A percentile compares a stretch with the other conserved stretches of the same genome.
phyloP scores from a whole-genome alignment of 2,797 vertebrate genomes.

The Tokudaia tokunoshimensis region DNA sequence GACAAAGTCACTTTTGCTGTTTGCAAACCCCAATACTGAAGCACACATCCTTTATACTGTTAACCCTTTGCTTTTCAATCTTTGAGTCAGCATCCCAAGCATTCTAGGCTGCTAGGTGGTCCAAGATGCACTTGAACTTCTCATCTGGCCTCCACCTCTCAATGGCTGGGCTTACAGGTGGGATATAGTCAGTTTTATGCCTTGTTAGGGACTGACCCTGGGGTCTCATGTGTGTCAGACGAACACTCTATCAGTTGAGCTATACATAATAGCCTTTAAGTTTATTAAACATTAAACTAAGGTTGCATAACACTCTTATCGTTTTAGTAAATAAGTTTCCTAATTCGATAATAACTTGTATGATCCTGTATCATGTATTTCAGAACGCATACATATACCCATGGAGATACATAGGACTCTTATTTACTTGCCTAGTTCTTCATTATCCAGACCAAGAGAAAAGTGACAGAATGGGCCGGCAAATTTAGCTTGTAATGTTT shows the following conservation, averaged over 20 bases:
- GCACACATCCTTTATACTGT: background rate
- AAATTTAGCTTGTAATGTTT: too few species aligned
- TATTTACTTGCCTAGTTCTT: background rate
- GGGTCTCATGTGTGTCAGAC: background rate
- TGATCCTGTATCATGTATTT: background rate
- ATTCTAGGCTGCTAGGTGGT: background rate
- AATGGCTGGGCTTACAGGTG: background rate
- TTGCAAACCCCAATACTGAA: background rate
- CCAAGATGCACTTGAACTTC: background rate
- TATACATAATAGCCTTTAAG: background rate
- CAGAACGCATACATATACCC: background rate
- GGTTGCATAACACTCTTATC: background rate
- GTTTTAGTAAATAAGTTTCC: conserved; percentile 35
- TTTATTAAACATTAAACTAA: conserved; percentile 6
- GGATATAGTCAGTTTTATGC: background rate
- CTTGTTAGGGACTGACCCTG: background rate
- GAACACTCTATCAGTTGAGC: background rate
- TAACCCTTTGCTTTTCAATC: background rate
- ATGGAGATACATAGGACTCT: background rate
- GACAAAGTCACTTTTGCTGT: background rate
- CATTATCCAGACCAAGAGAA: conserved; percentile 24
- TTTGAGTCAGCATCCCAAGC: background rate
- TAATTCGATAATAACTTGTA: background rate
- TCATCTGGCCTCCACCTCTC: background rate
- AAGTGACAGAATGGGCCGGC: background rate